These are phyloP conservation scores for Pempheris klunzingeri DNA, from an alignment of 2,797 vertebrate species.

Conservation along the genomic window DNA sequence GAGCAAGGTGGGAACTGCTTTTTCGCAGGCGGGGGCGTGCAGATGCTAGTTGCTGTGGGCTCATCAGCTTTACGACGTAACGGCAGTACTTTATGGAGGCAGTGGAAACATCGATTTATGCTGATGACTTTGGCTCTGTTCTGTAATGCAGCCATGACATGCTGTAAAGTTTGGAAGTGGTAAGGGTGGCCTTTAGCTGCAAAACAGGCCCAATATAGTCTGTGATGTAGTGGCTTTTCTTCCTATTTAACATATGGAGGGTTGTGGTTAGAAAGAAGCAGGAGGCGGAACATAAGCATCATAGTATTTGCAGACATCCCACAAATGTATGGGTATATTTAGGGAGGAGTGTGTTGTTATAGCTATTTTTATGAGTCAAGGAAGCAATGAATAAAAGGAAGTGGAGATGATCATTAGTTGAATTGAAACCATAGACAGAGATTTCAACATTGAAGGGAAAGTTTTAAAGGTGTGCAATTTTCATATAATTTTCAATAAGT, in stretches of 20 bases:
- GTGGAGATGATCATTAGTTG: not conserved
- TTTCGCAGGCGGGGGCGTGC: conserved; percentile 49
- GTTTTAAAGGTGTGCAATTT: not conserved
- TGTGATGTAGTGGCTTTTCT: conserved; percentile 4
- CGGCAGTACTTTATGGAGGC: conserved; percentile 58
- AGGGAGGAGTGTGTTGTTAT: not conserved
- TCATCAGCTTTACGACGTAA: conserved; percentile 77
- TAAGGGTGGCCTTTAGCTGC: conserved; percentile 26
- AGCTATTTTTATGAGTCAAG: too few species aligned
- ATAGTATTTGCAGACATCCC: not conserved
- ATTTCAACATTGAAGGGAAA: not conserved
- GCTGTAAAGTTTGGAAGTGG: conserved; percentile 18
- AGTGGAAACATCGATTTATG: conserved; percentile 75
- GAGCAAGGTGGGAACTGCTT: conserved; percentile 40
- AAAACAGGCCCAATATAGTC: not conserved
- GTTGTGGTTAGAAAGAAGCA: not conserved
- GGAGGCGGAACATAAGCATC: not conserved
- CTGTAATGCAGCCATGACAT: conserved; percentile 57
- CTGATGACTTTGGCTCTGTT: conserved; percentile 71
- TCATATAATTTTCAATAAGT: not conserved
- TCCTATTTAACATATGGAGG: not conserved
- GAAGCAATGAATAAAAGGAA: not conserved
- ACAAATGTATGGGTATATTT: not conserved
- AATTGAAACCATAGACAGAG: not conserved
- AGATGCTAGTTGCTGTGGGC: conserved; percentile 68